These are phyloP conservation scores for Melanaphis sacchari DNA, from an alignment of 1,140 invertebrate genomes.

Conservation along the genomic window DNA sequence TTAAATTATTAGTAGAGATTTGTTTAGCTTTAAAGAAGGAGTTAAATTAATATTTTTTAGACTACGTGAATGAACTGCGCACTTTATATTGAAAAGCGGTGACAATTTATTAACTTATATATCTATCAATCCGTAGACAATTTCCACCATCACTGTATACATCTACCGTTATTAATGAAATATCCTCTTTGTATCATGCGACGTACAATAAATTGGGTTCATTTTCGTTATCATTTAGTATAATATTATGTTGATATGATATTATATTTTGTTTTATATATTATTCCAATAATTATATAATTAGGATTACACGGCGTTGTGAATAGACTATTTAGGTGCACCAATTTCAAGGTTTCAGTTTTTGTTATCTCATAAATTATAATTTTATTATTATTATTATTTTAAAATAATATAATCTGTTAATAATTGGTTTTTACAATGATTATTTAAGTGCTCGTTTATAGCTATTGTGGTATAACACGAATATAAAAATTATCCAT, in stretches of 20 bases:
- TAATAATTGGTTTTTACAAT: background rate
- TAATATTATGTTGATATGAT: background rate
- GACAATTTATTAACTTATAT: background rate
- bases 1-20: background rate
- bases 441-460: accelerated
- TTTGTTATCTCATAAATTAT: background rate
- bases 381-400: background rate
- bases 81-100: background rate
- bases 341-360: background rate
- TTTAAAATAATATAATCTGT: background rate
- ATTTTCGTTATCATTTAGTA: background rate
- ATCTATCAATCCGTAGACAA: background rate
- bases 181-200: background rate
- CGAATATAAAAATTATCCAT: background rate
- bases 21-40: background rate
- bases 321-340: background rate
- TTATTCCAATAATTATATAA: background rate
- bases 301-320: background rate
- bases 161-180: background rate
- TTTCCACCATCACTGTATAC: background rate
- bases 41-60: background rate
- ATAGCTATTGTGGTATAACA: background rate
- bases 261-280: background rate
- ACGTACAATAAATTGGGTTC: background rate
- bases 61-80: background rate